Evolutionary conservation across 2,113 vertebrate species (phyloP), one percentile per base, ranked within the genome.

Genomic region (Thalassoma bifasciatum): DNA sequence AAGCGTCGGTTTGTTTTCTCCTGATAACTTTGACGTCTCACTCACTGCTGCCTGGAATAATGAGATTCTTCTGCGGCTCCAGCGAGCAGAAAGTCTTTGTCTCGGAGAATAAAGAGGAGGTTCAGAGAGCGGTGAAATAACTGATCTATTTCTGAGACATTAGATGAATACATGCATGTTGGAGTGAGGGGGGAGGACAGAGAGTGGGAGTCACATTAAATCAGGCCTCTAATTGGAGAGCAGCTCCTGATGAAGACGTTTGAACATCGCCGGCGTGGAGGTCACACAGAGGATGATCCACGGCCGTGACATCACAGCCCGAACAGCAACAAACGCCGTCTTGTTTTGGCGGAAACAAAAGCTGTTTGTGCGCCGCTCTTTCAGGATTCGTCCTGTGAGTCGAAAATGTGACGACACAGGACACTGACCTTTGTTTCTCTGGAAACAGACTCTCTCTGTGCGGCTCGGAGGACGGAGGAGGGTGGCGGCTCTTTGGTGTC

Each of bases 401-500:
- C 76, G 78, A 83, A 86, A 88, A 85, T 88, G 82, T 90, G 86
- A 89, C 81, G 84, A 83, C 82, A 88, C 77, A 81, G 67, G 82
- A 84, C 87, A 90, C 85, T 81, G 88, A 88, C 87, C 88, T 91
- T 92, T 91, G 86, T 94, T 90, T 86, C 79, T 65, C 46, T 47
- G 69, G 66, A 86, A 90, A 93, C 90, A 93, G 88, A 89, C 66
- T 57, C 49, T 82, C 89, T 90, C 85, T 92, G 86, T 91, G 89
- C 81, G 42, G 53, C 60, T 56, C 75, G 9, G 51, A 69, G 68
- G 77, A 64, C 57, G 21, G 74, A 17, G 19, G 30, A 16, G 42
- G 42, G 42, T 36, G 53, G 85, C 34, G 60, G 59, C 66, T 54
- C 76, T 87, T 83, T 79, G 89, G 80, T 81, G 85, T 77, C 49